Base-by-base conservation (phyloP, 2,797 vertebrate genomes). In the Manis javanica region DNA sequence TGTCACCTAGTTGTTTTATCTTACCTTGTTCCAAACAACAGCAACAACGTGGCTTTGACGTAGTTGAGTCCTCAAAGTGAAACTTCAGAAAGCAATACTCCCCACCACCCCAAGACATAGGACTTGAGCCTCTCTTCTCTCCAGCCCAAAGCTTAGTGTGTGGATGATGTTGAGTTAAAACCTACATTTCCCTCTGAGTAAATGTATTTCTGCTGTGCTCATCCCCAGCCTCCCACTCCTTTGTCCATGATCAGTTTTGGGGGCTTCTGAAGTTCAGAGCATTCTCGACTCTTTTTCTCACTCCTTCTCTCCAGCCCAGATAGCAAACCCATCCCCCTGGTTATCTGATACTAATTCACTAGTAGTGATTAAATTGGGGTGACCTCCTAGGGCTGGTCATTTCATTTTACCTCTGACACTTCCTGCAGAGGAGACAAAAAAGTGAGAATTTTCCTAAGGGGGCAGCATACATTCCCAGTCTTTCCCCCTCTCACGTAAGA, bases 341-440 rank as follows among this genome's bases (percentile, higher is more conserved):
- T 89, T 85, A 87, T 31, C 59, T 74, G 74, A 53, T 37, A 59
- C 51, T 53, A 42, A 84, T 51, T 7, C 55, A 34, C 46, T 18
- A 51, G 21, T 7, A 18, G 39, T 90, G 85, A n/a, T 71, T 86
- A 87, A 51, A 75, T 14, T 34, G 26, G 42, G 53, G 53, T 59
- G 51, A 71, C 42, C 74, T 72, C 78, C 78, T 16, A 71, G 23
- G 14, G 55, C 24, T 46, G 53, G 66, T 61, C 90, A 53, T 90
- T 78, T 92, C 55, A 74, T 95, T 94, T 95, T 87, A 88, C 39
- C 74, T 90, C 37, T 86, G 77, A 75, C 11, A 49, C 13, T 83
- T 96, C 16, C 37, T 89, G 18, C 61, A 79, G 51, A 92, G 13
- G 15, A 95, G 57, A 85, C 51, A 49, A 49, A 90, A 81, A 24